phyloP scores from a whole-genome alignment of 2,797 vertebrate species.

The Chelon auratus region DNA sequence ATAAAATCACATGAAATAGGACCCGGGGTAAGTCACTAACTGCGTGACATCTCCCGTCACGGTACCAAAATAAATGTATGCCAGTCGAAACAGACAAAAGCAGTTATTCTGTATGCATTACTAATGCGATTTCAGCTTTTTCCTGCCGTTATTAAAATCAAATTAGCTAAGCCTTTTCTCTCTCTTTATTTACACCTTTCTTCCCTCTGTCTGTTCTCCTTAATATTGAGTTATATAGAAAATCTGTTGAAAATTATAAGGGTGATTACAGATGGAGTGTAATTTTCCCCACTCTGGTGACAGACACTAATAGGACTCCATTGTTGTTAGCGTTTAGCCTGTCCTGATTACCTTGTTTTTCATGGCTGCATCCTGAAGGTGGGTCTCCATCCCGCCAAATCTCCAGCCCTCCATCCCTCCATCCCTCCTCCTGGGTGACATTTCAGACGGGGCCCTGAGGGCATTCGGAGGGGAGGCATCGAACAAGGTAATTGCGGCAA shows the following conservation, averaged over 20 bases:
- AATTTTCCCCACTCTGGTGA: slow-evolving; percentile 69
- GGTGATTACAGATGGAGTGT: slow-evolving; percentile 59
- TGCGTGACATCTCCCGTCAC: slow-evolving; percentile 49
- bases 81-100: slow-evolving; percentile 52
- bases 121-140: slow-evolving; percentile 49
- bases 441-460: slow-evolving; percentile 85
- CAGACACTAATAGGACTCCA: slow-evolving; percentile 77
- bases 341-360: slow-evolving; percentile 77
- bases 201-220: not conserved
- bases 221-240: slow-evolving; percentile 47
- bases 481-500: slow-evolving; percentile 84
- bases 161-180: slow-evolving; percentile 31
- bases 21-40: slow-evolving; percentile 60
- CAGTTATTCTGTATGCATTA: slow-evolving; percentile 43
- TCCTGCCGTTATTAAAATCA: slow-evolving; percentile 54
- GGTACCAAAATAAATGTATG: slow-evolving; percentile 52
- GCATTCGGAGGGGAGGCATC: slow-evolving; percentile 79
- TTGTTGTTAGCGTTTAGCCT: slow-evolving; percentile 78
- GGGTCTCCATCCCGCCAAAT: slow-evolving; percentile 64
- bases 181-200: slow-evolving; percentile 37
- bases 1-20: slow-evolving; percentile 74
- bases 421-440: slow-evolving; percentile 81
- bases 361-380: slow-evolving; percentile 63
- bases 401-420: slow-evolving; percentile 48
- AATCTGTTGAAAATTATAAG: slow-evolving; percentile 59